phyloP scores from a whole-genome alignment of 2,888 invertebrate genomes.

The Psylliodes chrysocephalus region DNA sequence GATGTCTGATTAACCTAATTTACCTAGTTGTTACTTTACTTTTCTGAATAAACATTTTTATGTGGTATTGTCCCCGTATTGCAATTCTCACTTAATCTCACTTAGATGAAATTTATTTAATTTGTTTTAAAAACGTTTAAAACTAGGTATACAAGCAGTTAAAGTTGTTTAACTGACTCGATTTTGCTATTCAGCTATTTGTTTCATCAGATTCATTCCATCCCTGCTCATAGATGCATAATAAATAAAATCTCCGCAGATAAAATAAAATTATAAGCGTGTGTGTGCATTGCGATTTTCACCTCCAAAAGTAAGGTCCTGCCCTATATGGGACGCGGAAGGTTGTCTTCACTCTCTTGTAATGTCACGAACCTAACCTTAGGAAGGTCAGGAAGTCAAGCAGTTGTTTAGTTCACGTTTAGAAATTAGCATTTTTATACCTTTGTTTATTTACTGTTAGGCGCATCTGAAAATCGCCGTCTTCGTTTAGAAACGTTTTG shows the following conservation, averaged over 20 bases:
- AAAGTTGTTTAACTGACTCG: too few relatives aligned
- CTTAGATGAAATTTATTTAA: too few relatives aligned
- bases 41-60: too few relatives aligned
- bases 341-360: slow-evolving; percentile 36
- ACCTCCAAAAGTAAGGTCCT: slow-evolving; percentile 45
- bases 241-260: not conserved
- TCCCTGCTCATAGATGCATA: not conserved
- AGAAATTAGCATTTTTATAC: not conserved
- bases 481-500: too few relatives aligned
- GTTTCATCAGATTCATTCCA: not conserved
- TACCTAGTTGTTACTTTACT: too few relatives aligned
- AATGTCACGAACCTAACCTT: slow-evolving; percentile 44
- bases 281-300: slow-evolving; percentile 28
- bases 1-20: too few relatives aligned
- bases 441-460: slow-evolving; percentile 2
- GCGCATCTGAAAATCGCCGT: not conserved
- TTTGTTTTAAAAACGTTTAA: too few relatives aligned
- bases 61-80: too few relatives aligned
- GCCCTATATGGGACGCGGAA: slow-evolving; percentile 41
- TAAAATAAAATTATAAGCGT: slow-evolving; percentile 5
- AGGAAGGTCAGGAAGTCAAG: slow-evolving; percentile 34
- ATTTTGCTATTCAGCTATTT: too few relatives aligned
- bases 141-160: too few relatives aligned
- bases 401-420: not conserved
- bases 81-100: too few relatives aligned